A percentile compares a stretch with the other conserved stretches of the same genome.
These are phyloP conservation scores for Micrastur ruficollis DNA, from an alignment of 2,797 vertebrate species.

Conservation along the genomic window DNA sequence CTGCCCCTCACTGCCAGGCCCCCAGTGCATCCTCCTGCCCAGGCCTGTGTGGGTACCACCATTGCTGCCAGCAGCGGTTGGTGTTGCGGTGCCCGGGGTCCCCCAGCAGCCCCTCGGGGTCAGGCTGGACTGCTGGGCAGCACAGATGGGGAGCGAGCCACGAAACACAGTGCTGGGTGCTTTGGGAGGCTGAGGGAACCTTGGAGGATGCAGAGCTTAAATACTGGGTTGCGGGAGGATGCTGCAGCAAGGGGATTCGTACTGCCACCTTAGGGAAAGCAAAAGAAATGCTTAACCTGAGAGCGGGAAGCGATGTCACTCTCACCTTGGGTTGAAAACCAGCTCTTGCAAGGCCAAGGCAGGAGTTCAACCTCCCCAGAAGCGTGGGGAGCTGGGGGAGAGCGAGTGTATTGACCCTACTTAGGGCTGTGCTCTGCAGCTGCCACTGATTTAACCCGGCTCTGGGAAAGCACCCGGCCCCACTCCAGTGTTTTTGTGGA, in stretches of 20 bases:
- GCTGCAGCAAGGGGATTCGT: not conserved
- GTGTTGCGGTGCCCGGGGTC: fast-evolving
- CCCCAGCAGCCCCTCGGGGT: not conserved
- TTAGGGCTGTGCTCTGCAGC: not conserved
- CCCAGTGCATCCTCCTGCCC: not conserved
- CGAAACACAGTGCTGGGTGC: not conserved
- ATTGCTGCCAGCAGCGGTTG: fast-evolving
- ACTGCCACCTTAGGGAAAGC: slow-evolving; percentile 49
- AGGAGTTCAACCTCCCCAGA: not conserved
- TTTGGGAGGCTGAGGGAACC: not conserved
- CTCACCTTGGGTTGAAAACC: not conserved
- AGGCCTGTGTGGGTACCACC: fast-evolving
- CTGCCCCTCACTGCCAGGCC: not conserved
- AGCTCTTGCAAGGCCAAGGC: not conserved
- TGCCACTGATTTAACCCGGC: not conserved
- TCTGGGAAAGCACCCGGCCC: not conserved
- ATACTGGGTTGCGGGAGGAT: not conserved
- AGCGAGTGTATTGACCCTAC: not conserved
- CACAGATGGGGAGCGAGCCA: fast-evolving
- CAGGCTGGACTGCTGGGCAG: not conserved
- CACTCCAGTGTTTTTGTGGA: not conserved
- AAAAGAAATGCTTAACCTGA: not conserved
- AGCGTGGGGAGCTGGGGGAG: not conserved
- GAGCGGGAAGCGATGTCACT: not conserved
- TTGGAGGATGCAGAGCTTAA: not conserved